Percentiles rank a stretch among this genome's conserved stretches.
Conservation (phyloP, 2,797 vertebrate species). For the Enteromius trimaculatus region DNA sequence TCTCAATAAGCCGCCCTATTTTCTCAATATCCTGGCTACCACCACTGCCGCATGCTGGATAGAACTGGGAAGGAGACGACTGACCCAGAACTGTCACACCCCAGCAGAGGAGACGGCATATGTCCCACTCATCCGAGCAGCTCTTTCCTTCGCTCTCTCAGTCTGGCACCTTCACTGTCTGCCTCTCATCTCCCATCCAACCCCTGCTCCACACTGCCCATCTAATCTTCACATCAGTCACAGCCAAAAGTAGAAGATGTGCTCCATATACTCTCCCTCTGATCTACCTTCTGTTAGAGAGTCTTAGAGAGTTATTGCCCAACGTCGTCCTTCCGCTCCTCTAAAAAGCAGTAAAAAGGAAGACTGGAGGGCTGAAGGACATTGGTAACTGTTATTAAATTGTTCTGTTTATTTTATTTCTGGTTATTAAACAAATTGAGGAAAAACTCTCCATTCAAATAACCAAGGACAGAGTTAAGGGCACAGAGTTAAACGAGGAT, state of each 20-base stretch:
- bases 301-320: slow-evolving; percentile 28
- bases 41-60: slow-evolving; percentile 69
- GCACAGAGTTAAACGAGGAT: slow-evolving; percentile 5
- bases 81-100: slow-evolving; percentile 85
- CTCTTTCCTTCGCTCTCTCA: slow-evolving; percentile 67
- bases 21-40: slow-evolving; percentile 70
- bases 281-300: slow-evolving; percentile 70
- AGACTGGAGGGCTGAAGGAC: slow-evolving; percentile 17
- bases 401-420: slow-evolving; percentile 4
- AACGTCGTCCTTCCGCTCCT: slow-evolving; percentile 13
- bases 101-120: slow-evolving; percentile 73
- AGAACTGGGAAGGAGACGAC: slow-evolving; percentile 71
- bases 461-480: slow-evolving; percentile 26
- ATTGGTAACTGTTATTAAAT: slow-evolving; percentile 28
- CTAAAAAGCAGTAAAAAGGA: slow-evolving; percentile 4
- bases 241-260: slow-evolving; percentile 77
- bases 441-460: slow-evolving; percentile 48
- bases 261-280: slow-evolving; percentile 79
- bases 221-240: slow-evolving; percentile 78
- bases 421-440: slow-evolving; percentile 8
- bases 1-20: slow-evolving; percentile 83
- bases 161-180: slow-evolving; percentile 74
- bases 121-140: slow-evolving; percentile 72
- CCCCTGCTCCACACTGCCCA: slow-evolving; percentile 77
- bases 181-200: slow-evolving; percentile 75